Percentiles rank a stretch among this genome's conserved stretches.
These are phyloP conservation scores for Vollenhovia emeryi DNA, from an alignment of 1,140 invertebrate genomes.

Conservation along the genomic window DNA sequence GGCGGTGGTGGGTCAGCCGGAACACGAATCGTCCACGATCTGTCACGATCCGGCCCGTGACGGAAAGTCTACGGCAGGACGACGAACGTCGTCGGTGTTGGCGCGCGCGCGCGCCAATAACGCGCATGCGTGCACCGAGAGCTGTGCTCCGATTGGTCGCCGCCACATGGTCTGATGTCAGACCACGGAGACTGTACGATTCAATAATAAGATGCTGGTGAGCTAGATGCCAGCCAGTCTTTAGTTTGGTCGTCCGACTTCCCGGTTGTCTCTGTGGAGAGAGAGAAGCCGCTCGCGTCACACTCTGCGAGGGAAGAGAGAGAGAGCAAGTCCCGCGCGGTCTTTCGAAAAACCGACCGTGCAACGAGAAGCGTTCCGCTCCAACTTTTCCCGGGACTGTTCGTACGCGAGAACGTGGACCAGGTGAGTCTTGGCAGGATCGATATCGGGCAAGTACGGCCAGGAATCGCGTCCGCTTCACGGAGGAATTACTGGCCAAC, in stretches of 20 bases:
- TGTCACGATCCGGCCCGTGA: not conserved
- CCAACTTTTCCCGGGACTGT: not conserved
- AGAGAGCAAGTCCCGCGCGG: not conserved
- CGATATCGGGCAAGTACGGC: not conserved
- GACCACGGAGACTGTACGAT: constrained; percentile 83
- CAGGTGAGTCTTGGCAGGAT: constrained; percentile 26
- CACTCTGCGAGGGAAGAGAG: not conserved
- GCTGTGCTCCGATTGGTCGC: constrained; percentile 78
- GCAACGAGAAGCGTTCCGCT: not conserved
- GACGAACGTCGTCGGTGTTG: not conserved
- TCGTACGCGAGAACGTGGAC: not conserved
- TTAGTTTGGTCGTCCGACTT: constrained; percentile 72
- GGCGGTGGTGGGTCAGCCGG: no score
- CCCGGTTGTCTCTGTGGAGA: not conserved
- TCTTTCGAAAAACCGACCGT: constrained; percentile 26
- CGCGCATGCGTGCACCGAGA: constrained; percentile 76
- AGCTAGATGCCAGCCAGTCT: constrained; percentile 80
- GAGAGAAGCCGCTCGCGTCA: not conserved
- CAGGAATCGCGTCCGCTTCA: no score
- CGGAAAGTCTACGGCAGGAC: not conserved
- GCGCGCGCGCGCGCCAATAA: not conserved
- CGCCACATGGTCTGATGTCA: constrained; percentile 85
- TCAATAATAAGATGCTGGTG: constrained; percentile 83
- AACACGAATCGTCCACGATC: no score
- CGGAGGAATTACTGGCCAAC: no score